phyloP scores from a whole-genome alignment of 2,797 vertebrate species.

The Amblyopsis hoosieri region DNA sequence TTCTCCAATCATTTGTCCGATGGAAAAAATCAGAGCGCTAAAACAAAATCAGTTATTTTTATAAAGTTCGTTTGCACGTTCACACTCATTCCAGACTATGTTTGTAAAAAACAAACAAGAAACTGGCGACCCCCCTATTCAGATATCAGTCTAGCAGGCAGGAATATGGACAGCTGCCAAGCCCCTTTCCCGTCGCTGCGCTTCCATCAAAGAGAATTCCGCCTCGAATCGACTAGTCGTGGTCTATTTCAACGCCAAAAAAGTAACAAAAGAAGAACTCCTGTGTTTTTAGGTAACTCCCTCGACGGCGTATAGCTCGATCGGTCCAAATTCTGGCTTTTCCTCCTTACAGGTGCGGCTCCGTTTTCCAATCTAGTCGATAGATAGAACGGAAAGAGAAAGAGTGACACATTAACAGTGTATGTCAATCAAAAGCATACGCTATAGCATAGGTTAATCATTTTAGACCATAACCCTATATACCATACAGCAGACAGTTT shows the following conservation, averaged over 20 bases:
- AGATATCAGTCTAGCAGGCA: slow-evolving; percentile 51
- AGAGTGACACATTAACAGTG: slow-evolving; percentile 70
- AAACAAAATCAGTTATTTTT: slow-evolving; percentile 15
- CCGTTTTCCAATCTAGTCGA: slow-evolving; percentile 35
- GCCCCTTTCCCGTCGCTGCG: slow-evolving; percentile 74
- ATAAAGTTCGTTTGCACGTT: slow-evolving; percentile 53
- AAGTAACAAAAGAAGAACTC: slow-evolving; percentile 21
- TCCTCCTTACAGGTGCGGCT: slow-evolving; percentile 44
- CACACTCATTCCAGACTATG: slow-evolving; percentile 58
- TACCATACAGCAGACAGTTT: slow-evolving; percentile 30
- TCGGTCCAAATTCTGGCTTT: slow-evolving; percentile 55
- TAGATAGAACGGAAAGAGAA: slow-evolving; percentile 45
- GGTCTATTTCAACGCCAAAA: slow-evolving; percentile 31
- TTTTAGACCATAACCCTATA: slow-evolving; percentile 58
- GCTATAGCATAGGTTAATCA: slow-evolving; percentile 13
- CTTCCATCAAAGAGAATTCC: slow-evolving; percentile 49
- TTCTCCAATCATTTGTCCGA: slow-evolving; percentile 31
- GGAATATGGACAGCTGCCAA: slow-evolving; percentile 50
- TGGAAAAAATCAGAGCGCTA: slow-evolving; percentile 3
- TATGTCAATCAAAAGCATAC: slow-evolving; percentile 70
- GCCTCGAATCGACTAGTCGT: slow-evolving; percentile 39
- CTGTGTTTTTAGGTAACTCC: slow-evolving; percentile 49
- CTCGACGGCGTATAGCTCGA: slow-evolving; percentile 34
- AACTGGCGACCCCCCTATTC: slow-evolving; percentile 45
- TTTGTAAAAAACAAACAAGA: slow-evolving; percentile 17